Evolutionary conservation across 2,888 invertebrate genomes (phyloP), one percentile per base, ranked within the genome.

Genomic region (Drosophila ustulata): DNA sequence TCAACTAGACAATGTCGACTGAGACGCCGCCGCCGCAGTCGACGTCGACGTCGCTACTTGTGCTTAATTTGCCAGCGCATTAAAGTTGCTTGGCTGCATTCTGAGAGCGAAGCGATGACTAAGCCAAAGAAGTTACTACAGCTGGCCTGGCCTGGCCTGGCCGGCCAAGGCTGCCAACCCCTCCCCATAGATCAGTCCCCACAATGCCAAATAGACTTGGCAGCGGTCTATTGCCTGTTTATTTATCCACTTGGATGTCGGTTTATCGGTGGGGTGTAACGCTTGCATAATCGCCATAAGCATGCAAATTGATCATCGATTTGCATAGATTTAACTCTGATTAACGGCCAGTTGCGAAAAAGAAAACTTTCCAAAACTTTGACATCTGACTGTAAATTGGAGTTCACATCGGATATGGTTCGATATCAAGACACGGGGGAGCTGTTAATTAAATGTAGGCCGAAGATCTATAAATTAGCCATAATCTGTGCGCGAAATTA

Each of bases 1-100:
- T 85, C 85, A 85, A 88, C 82, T 74, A 89, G 88, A 89, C 85
- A 85, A 85, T 85, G 85, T 89, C 85, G 66, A 71, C 74, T 67
- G 68, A 53, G 66, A 30, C 51, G 45, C 18, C 52, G 64, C 43
- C 70, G 55, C 34, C 59, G 30, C 6, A 63, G 23, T 61, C 66
- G 25, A n/a, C 37, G 49, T 45, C 13, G 52, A 34, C 67, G 52
- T 52, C 70, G 52, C 58, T 75, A 78, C 78, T 88, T 89, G 89
- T 87, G 79, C 85, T 82, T 80, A 83, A 89, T 89, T 89, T 90
- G 79, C 74, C 77, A 70, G 75, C 71, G 80, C 72, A 74, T 74
- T 86, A 75, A 80, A 83, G 81, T 80, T 87, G 83, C 75, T 87
- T 73, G 81, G 84, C 79, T 88, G 90, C 90, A 75, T 83, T 86